A percentile compares a stretch with the other conserved stretches of the same genome.
phyloP scores from a whole-genome alignment of 1,140 invertebrate species.

The Helicorthomorpha holstii region DNA sequence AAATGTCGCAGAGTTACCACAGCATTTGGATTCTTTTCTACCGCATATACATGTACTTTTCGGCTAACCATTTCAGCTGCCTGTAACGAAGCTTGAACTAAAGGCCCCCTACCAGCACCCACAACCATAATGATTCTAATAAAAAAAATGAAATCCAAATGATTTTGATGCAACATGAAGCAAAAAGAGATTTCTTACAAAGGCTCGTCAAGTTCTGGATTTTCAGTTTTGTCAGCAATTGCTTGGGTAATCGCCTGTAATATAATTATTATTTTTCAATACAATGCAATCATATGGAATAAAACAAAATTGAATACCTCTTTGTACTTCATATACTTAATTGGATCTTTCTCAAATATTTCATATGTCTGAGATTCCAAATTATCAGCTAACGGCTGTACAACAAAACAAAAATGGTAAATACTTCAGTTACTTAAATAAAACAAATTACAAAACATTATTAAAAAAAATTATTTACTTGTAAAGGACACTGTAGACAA shows the following conservation, averaged over 20 bases:
- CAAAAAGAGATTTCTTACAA: slow-evolving; percentile 21
- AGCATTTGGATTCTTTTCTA: slow-evolving; percentile 98
- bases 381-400: slow-evolving; percentile 90
- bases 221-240: slow-evolving; percentile 34
- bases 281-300: not conserved
- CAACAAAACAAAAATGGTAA: slow-evolving; percentile 32
- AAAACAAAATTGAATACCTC: slow-evolving; percentile 29
- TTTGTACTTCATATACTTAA: slow-evolving; percentile 90
- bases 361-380: slow-evolving; percentile 91
- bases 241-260: slow-evolving; percentile 41
- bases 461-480: slow-evolving; percentile 17
- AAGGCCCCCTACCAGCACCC: slow-evolving; percentile 86
- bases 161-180: not conserved
- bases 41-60: slow-evolving; percentile 65
- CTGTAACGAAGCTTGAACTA: slow-evolving; percentile 66
- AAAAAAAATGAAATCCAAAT: not conserved
- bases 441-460: slow-evolving; percentile 1
- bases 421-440: too few species aligned
- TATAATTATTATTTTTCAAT: slow-evolving; percentile 2
- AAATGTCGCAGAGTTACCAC: slow-evolving; percentile 69
- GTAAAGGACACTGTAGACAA: slow-evolving; percentile 49
- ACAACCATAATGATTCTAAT: slow-evolving; percentile 66
- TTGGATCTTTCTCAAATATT: slow-evolving; percentile 94
- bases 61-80: slow-evolving; percentile 49
- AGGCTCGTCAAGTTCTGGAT: slow-evolving; percentile 28